Conservation (phyloP, 2,888 invertebrate species). For the Apotomis turbidana region DNA sequence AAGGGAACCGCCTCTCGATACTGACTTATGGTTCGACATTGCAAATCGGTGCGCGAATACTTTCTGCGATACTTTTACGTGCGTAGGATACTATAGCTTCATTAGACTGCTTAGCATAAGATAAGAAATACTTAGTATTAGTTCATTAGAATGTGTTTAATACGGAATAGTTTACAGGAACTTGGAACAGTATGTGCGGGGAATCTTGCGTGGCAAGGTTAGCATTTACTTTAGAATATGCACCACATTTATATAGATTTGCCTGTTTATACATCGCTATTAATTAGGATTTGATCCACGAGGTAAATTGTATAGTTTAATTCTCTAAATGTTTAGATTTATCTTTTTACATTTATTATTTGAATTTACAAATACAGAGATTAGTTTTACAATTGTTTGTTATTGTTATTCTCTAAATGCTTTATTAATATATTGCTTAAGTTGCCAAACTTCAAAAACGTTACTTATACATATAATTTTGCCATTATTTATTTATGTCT, state of each 20-base stretch:
- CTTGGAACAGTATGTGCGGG: background rate
- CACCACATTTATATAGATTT: background rate
- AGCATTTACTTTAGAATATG: background rate
- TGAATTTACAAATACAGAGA: too few species aligned
- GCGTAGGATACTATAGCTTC: background rate
- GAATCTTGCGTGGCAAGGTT: background rate
- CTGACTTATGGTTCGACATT: constrained; percentile 60
- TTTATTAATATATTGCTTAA: too few species aligned
- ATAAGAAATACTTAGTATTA: constrained; percentile 2
- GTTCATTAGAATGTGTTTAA: background rate
- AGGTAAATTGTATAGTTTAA: too few species aligned
- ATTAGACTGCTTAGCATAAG: background rate
- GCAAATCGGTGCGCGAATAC: constrained; percentile 24
- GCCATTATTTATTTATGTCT: too few species aligned
- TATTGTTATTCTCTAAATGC: too few species aligned
- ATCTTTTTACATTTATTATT: too few species aligned
- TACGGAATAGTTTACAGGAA: background rate
- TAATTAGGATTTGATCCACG: too few species aligned
- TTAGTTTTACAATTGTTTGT: too few species aligned
- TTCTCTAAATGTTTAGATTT: too few species aligned
- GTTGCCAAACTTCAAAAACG: too few species aligned
- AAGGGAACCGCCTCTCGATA: constrained; percentile 54
- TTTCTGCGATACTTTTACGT: constrained; percentile 10
- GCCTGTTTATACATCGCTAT: too few species aligned
- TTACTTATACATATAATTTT: too few species aligned